phyloP scores from a whole-genome alignment of 2,113 vertebrate genomes.

The Gallinago undulata region DNA sequence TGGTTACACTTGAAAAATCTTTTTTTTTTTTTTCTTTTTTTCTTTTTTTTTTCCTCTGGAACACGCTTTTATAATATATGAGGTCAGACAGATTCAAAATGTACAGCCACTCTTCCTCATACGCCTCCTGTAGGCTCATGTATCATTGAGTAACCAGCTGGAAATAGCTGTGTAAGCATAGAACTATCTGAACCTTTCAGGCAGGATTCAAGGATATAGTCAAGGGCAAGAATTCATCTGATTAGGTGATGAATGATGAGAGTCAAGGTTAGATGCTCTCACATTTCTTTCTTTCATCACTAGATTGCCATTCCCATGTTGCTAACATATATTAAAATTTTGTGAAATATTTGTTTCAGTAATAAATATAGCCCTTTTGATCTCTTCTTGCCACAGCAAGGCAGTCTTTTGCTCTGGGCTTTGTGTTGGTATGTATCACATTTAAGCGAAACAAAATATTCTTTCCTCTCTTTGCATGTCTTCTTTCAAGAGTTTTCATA shows the following conservation, averaged over 20 bases:
- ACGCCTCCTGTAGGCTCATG: neutral
- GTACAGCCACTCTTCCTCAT: neutral
- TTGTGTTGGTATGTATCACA: neutral
- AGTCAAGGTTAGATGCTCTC: neutral
- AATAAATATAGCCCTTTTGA: neutral
- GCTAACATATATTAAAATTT: neutral
- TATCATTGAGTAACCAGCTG: neutral
- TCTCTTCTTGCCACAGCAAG: neutral
- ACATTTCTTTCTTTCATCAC: neutral
- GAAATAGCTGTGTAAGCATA: conserved; percentile 37
- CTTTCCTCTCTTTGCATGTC: neutral
- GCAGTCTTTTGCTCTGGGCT: neutral
- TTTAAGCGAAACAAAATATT: neutral
- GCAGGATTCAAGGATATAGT: neutral
- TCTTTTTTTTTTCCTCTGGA: neutral
- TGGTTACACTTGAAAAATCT: neutral
- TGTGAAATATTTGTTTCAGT: neutral
- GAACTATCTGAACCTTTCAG: neutral
- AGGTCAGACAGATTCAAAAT: neutral
- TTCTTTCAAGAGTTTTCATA: neutral
- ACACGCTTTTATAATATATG: neutral
- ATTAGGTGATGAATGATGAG: neutral
- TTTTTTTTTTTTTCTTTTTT: neutral
- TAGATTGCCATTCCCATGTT: neutral
- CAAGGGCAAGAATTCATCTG: neutral